These are phyloP conservation scores for Regulus satrapa DNA, from an alignment of 2,113 vertebrate genomes.

Conservation along the genomic window DNA sequence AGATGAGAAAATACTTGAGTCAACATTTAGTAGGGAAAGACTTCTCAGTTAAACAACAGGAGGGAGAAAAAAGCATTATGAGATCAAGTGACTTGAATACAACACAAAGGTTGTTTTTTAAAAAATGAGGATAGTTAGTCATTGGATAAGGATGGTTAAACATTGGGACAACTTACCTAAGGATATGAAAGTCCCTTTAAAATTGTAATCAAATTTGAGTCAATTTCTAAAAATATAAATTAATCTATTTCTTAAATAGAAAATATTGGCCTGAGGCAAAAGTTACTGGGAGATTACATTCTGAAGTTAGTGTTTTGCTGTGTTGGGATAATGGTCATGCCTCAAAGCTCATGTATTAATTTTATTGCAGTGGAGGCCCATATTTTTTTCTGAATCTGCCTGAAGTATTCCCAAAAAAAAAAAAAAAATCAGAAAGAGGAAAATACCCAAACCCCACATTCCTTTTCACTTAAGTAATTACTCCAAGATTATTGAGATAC, in stretches of 20 bases:
- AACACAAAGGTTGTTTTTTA: not conserved
- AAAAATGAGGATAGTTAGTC: not conserved
- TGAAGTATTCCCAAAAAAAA: not conserved
- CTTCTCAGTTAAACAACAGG: not conserved
- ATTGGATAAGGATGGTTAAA: not conserved
- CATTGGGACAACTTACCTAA: not conserved
- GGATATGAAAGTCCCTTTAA: not conserved
- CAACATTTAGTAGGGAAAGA: not conserved
- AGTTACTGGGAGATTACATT: not conserved
- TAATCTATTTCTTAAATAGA: not conserved
- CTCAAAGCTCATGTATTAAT: not conserved
- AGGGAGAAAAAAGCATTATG: rapidly evolving
- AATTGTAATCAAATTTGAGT: not conserved
- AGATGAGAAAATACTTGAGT: not conserved
- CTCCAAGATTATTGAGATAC: not conserved
- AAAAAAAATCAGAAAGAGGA: not conserved
- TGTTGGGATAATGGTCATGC: not conserved
- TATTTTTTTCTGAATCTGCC: not conserved
- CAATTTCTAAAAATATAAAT: not conserved
- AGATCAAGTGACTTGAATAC: not conserved
- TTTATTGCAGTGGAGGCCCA: not conserved
- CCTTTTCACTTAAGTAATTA: not conserved
- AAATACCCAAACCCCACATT: not conserved
- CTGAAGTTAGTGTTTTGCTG: not conserved
- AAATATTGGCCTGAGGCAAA: not conserved